Percentiles rank a stretch among this genome's conserved stretches.
phyloP scores from a whole-genome alignment of 1,140 invertebrate genomes.

The silkworm (Bombyx mori) region DNA sequence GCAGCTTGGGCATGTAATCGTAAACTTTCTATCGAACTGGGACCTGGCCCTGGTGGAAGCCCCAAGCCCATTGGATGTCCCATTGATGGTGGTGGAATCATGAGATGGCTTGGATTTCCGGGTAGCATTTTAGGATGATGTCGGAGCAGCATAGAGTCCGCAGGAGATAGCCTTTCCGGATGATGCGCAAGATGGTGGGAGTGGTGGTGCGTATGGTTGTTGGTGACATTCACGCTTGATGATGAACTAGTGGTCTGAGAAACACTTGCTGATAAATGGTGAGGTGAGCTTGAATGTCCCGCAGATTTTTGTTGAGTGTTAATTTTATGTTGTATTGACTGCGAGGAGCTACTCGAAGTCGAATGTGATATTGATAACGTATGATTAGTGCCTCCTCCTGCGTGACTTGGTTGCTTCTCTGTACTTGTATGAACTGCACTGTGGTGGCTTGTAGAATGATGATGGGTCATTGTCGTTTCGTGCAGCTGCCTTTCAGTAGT shows the following conservation, averaged over 20 bases:
- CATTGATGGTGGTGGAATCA: constrained; percentile 74
- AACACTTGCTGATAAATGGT: constrained; percentile 67
- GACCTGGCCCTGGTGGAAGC: constrained; percentile 67
- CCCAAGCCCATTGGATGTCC: constrained; percentile 70
- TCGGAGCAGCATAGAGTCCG: constrained; percentile 66
- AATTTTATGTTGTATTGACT: constrained; percentile 74
- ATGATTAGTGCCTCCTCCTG: constrained; percentile 68
- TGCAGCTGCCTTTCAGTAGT: constrained; percentile 71
- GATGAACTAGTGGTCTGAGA: constrained; percentile 68
- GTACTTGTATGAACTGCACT: constrained; percentile 75
- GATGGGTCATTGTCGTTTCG: constrained; percentile 74
- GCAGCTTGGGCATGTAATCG: constrained; percentile 73
- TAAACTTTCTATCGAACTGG: constrained; percentile 66
- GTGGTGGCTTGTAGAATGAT: constrained; percentile 75
- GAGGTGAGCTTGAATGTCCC: constrained; percentile 70
- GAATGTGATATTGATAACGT: constrained; percentile 77
- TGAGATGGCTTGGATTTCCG: constrained; percentile 76
- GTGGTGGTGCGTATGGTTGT: constrained; percentile 70
- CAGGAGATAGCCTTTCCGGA: constrained; percentile 68
- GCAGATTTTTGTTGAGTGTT: constrained; percentile 68
- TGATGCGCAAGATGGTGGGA: constrained; percentile 73
- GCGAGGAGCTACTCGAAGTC: constrained; percentile 74
- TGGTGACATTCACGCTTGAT: constrained; percentile 64
- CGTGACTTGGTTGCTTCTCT: constrained; percentile 73
- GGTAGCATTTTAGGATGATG: constrained; percentile 72